A percentile compares a stretch with the other conserved stretches of the same genome.
Conservation (phyloP, 2,888 invertebrate species). For the Callyntrura sp. region DNA sequence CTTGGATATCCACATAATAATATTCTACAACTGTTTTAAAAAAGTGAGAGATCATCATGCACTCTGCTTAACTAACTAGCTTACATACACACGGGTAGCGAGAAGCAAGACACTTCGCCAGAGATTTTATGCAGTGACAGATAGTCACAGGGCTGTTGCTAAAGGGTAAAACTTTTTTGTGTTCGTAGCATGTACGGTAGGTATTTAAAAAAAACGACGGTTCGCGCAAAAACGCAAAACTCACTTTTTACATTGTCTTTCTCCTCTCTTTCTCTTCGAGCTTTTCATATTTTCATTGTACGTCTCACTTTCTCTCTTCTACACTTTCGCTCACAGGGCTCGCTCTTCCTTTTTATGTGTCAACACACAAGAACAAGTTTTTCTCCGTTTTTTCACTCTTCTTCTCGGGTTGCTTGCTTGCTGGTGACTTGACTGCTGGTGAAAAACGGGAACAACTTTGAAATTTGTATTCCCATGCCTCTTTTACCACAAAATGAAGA, state of each 20-base stretch:
- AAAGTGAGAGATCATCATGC: neutral
- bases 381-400: neutral
- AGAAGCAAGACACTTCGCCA: neutral
- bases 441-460: constrained; percentile 42
- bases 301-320: neutral
- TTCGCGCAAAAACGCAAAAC: neutral
- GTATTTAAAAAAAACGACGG: neutral
- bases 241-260: constrained; percentile 29
- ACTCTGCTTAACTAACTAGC: constrained; percentile 1
- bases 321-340: neutral
- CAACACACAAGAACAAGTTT: constrained; percentile 29
- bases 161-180: constrained; percentile 5
- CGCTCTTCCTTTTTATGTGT: neutral
- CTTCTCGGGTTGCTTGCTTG: neutral
- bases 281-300: constrained; percentile 16
- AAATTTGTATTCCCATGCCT: constrained; percentile 58
- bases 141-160: constrained; percentile 11
- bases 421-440: neutral
- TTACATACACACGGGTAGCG: neutral
- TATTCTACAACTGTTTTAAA: neutral
- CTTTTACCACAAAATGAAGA: constrained; percentile 56
- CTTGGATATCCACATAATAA: neutral
- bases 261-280: neutral
- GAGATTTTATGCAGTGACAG: constrained; percentile 33
- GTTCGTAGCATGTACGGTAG: neutral